Evolutionary conservation across 30 jellyfish, hydroid and myxozoan species (phyloP).

Genomic region (Aurelia aurita): DNA sequence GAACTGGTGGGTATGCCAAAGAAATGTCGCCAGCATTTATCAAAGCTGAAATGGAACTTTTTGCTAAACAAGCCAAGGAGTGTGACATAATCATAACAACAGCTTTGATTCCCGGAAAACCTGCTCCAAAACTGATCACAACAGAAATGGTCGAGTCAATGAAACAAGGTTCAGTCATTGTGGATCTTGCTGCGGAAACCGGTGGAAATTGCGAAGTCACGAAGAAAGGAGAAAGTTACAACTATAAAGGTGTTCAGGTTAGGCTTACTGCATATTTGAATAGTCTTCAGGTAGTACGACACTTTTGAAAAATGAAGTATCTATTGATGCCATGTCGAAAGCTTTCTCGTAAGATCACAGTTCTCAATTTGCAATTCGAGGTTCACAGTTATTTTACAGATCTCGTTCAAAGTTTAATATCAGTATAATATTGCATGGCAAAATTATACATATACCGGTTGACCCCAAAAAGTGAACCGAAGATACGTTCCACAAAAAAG

Average conservation of each 20-base stretch:
- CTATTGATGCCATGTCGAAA: too few relatives aligned
- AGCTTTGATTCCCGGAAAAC: conserved; percentile 94
- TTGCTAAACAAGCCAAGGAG: conserved; percentile 95
- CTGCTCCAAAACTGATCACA: conserved; percentile 91
- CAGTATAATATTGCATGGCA: too few relatives aligned
- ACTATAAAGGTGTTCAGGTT: conserved; percentile 90
- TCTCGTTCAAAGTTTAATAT: too few relatives aligned
- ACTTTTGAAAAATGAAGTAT: too few relatives aligned
- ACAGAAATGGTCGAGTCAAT: conserved; percentile 95
- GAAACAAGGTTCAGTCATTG: conserved; percentile 97
- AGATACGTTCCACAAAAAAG: too few relatives aligned
- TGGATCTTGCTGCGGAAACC: conserved; percentile 94
- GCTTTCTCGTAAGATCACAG: too few relatives aligned
- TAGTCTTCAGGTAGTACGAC: not conserved
- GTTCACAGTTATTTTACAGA: too few relatives aligned
- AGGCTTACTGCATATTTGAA: not conserved
- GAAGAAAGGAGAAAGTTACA: conserved; percentile 84
- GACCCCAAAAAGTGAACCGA: too few relatives aligned
- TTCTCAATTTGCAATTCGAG: too few relatives aligned
- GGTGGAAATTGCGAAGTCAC: conserved; percentile 98
- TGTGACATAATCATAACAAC: conserved; percentile 91
- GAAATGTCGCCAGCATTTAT: conserved; percentile 97
- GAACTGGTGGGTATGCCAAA: conserved; percentile 97
- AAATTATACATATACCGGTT: too few relatives aligned
- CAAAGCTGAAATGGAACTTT: conserved; percentile 95